phyloP scores from a whole-genome alignment of 1,140 invertebrate species.

The Drosophila saltans region DNA sequence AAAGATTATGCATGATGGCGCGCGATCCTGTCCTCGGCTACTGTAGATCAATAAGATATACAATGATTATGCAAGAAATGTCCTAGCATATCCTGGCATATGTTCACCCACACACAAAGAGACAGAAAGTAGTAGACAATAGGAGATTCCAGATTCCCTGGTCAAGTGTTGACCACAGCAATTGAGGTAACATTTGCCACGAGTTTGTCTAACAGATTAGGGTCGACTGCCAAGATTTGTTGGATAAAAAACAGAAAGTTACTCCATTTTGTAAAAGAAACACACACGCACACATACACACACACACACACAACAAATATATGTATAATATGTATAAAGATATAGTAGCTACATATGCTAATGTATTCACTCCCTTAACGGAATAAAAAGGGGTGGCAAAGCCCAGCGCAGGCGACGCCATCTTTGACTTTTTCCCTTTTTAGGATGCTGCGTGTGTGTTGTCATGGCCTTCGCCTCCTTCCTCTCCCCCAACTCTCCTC shows the following conservation, averaged over 20 bases:
- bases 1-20: conserved; percentile 68
- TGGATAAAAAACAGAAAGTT: background rate
- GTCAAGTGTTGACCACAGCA: conserved; percentile 55
- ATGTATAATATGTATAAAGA: background rate
- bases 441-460: conserved; percentile 1
- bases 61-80: conserved; percentile 55
- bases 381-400: conserved; percentile 5
- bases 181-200: conserved; percentile 31
- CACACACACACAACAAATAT: background rate
- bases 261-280: conserved; percentile 34
- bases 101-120: conserved; percentile 1
- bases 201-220: conserved; percentile 20
- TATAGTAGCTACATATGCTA: conserved; percentile 10
- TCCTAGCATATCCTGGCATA: conserved; percentile 38
- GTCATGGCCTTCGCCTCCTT: background rate
- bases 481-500: background rate
- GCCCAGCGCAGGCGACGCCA: background rate
- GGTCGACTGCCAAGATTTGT: conserved; percentile 8
- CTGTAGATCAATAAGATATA: conserved; percentile 47
- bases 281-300: background rate
- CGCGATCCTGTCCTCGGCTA: conserved; percentile 26
- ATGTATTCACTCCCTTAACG: conserved; percentile 14
- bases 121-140: conserved; percentile 2
- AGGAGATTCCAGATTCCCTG: conserved; percentile 5
- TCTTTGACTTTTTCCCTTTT: conserved; percentile 9